These are phyloP conservation scores for Habrosyne pyritoides DNA, from an alignment of 2,888 invertebrate genomes.

Conservation along the genomic window DNA sequence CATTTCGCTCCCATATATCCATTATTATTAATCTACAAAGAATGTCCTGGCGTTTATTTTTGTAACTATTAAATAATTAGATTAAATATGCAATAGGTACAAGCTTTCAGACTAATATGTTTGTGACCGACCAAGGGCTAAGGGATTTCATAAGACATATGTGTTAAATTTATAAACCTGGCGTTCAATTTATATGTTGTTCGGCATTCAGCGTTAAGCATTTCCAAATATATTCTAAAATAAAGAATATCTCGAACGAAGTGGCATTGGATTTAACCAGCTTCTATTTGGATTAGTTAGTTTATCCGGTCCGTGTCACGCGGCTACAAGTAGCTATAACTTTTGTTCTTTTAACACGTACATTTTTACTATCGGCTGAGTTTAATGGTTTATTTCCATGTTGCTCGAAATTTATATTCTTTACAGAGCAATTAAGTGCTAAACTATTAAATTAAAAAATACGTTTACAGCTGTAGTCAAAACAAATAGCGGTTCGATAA, in stretches of 20 bases:
- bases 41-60: background rate
- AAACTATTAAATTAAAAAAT: background rate
- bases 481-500: background rate
- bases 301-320: conserved; percentile 53
- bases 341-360: conserved; percentile 17
- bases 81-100: background rate
- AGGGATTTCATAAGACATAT: conserved; percentile 52
- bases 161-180: conserved; percentile 35
- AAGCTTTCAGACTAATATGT: background rate
- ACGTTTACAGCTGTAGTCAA: background rate
- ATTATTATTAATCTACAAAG: background rate
- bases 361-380: conserved; percentile 20
- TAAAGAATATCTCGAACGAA: conserved; percentile 45
- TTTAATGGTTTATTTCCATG: conserved; percentile 25
- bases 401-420: conserved; percentile 22
- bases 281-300: conserved; percentile 48
- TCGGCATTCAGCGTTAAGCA: conserved; percentile 43
- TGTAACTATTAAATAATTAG: background rate
- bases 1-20: too few relatives aligned
- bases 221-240: conserved; percentile 63
- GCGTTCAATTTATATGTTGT: conserved; percentile 44
- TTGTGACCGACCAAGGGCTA: conserved; percentile 26
- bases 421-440: background rate
- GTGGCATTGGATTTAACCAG: conserved; percentile 43
- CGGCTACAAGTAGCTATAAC: conserved; percentile 34